phyloP scores from a whole-genome alignment of 2,888 invertebrate species.

The Mesorhabditis belari region DNA sequence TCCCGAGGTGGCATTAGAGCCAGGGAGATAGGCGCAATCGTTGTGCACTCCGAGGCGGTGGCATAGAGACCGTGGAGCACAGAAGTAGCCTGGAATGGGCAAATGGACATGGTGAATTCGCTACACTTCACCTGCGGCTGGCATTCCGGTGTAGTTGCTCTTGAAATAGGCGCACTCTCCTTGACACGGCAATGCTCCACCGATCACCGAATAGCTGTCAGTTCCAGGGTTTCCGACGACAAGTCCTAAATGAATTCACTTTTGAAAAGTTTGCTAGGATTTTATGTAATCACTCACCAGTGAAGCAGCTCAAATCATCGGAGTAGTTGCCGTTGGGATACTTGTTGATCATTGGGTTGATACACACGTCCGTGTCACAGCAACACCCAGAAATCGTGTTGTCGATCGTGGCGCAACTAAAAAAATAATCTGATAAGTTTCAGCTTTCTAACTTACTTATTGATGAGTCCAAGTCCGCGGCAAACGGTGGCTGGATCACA shows the following conservation, averaged over 20 bases:
- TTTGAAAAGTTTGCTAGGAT: no score
- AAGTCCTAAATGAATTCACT: no score
- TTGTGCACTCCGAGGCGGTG: neutral
- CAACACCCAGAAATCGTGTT: constrained; percentile 1
- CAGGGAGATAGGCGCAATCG: neutral
- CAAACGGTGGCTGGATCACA: no score
- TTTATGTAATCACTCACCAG: no score
- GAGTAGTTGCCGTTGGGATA: no score
- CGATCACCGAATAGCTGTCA: no score
- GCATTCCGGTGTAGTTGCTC: neutral
- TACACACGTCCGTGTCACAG: neutral
- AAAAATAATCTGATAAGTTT: no score
- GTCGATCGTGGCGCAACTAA: constrained; percentile 16
- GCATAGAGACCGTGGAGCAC: neutral
- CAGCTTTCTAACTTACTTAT: no score
- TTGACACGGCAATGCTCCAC: neutral
- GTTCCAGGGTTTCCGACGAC: no score
- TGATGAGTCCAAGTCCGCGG: no score
- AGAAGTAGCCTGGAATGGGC: neutral
- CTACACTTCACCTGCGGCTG: neutral
- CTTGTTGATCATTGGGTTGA: neutral
- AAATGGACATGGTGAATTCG: neutral
- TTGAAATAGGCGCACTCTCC: neutral
- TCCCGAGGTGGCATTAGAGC: neutral
- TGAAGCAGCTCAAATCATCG: no score